These are phyloP conservation scores for Tribolium freemani DNA, from an alignment of 2,888 invertebrate genomes.

Conservation along the genomic window DNA sequence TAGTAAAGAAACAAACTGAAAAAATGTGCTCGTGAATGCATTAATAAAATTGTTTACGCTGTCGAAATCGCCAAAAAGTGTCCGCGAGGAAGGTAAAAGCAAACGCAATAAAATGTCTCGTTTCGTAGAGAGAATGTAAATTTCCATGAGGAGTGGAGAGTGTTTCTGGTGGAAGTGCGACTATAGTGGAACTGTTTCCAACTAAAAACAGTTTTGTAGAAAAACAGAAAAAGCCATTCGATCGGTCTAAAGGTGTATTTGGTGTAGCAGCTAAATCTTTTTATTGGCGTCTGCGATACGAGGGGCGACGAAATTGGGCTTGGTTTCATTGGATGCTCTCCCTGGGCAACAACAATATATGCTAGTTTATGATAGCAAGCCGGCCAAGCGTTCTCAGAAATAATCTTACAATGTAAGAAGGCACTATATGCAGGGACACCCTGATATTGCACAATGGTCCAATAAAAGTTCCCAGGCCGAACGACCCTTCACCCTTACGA, in stretches of 20 bases:
- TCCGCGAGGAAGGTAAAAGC: background rate
- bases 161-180: conserved; percentile 11
- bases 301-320: conserved; percentile 41
- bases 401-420: conserved; percentile 26
- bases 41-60: conserved; percentile 21
- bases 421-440: conserved; percentile 39
- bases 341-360: conserved; percentile 39
- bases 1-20: background rate
- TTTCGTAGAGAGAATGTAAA: conserved; percentile 10
- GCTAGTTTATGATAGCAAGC: conserved; percentile 35
- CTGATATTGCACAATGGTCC: conserved; percentile 30
- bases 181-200: conserved; percentile 18
- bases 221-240: conserved; percentile 32
- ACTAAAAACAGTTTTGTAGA: conserved; percentile 20
- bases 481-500: conserved; percentile 11
- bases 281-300: conserved; percentile 49
- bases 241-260: conserved; percentile 34
- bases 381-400: conserved; percentile 28
- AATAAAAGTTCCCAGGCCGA: conserved; percentile 14
- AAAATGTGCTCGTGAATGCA: background rate
- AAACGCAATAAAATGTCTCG: conserved; percentile 17
- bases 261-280: conserved; percentile 40
- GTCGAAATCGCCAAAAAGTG: background rate
- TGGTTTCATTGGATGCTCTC: conserved; percentile 34
- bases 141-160: conserved; percentile 18